Base-by-base conservation (phyloP, 2,888 invertebrate genomes). In the Drosophila quinaria region DNA sequence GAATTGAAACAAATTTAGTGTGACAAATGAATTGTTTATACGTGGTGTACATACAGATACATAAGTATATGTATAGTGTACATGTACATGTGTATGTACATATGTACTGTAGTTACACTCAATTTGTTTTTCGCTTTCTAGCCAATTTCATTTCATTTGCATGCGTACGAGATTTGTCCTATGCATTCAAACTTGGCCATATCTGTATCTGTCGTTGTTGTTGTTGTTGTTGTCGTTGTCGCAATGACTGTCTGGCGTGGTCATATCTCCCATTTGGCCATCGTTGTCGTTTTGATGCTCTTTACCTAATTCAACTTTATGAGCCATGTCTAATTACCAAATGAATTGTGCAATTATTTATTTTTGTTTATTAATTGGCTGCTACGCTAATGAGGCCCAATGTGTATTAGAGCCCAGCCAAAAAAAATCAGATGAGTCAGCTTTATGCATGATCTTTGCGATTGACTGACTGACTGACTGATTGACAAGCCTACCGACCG, bases 1-100 rank as follows among this genome's bases (percentile, higher is more conserved):
- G 91, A 91, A 90, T 91, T 91, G 91, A 84, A 90, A 90, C 91
- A 90, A 91, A 91, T 91, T 90, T 91, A 90, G 90, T 91, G 91
- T 91, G 91, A 91, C 91, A 91, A 90, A 91, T 88, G 84, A 88
- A 86, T 91, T 86, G 86, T 88, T 84, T 77, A 80, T 75, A 69
- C 6, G 22, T 44, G 22, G 22, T 55, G 61, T 22, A 39, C 54
- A 54, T 52, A 47, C 59, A 58, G 52, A 62, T 22, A 50, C 44
- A 47, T 15, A 17, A n/a, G 2, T 37, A 29, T n/a, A 10, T 17
- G 10, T 17, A 15, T 13, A n/a, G 10, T 42, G 1, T 37, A 5
- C 6, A n/a, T n/a, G 4, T 22, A 17, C 29, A 17, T 37, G 2
- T 54, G 19, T 25, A 4, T 41, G 31, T 46, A 13, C 17, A 10